phyloP scores from a whole-genome alignment of 2,797 vertebrate species.

The Sebastes vulpes region DNA sequence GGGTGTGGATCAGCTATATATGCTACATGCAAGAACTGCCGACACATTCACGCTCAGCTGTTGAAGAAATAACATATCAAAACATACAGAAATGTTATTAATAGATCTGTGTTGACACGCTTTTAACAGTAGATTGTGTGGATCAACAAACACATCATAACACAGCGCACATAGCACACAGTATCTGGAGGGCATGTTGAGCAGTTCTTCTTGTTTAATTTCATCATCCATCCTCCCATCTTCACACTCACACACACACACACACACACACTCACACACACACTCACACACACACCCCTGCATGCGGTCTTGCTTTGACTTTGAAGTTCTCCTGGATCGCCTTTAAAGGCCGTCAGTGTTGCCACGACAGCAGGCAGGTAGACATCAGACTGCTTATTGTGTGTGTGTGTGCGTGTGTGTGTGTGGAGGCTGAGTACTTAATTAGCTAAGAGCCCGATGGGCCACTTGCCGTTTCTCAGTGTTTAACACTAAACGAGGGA shows the following conservation, averaged over 20 bases:
- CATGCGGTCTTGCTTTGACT: slow-evolving; percentile 70
- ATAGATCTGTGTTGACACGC: neutral
- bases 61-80: neutral
- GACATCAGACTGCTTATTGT: slow-evolving; percentile 59
- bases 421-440: slow-evolving; percentile 73
- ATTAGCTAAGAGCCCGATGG: slow-evolving; percentile 77
- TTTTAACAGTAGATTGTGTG: neutral
- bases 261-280: neutral
- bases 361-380: slow-evolving; percentile 82
- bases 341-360: slow-evolving; percentile 83
- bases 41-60: neutral
- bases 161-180: slow-evolving; percentile 19
- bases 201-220: slow-evolving; percentile 74
- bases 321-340: slow-evolving; percentile 84
- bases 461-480: slow-evolving; percentile 69
- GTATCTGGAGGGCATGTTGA: slow-evolving; percentile 49
- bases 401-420: slow-evolving; percentile 39
- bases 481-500: slow-evolving; percentile 79
- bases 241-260: neutral
- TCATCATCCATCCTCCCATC: slow-evolving; percentile 68
- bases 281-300: slow-evolving; percentile 39
- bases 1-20: slow-evolving; percentile 8
- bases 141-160: slow-evolving; percentile 6
- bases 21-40: neutral
- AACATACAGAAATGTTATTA: neutral